Base-by-base conservation (phyloP, 2,113 vertebrate genomes). In the Hyla sarda region DNA sequence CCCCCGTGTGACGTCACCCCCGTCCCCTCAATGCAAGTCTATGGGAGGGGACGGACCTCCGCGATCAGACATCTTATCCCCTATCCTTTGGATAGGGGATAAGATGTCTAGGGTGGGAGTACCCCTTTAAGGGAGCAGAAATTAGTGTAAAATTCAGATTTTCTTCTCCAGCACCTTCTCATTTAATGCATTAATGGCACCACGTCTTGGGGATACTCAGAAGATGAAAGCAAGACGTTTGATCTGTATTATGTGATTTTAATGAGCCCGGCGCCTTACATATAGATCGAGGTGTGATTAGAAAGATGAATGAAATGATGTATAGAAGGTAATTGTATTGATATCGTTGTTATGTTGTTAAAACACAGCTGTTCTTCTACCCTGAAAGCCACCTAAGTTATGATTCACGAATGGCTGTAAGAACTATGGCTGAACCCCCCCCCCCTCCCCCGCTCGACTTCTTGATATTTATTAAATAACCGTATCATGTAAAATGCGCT, bases 251-350 rank as follows among this genome's bases (percentile, higher is more conserved):
- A 56, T 56, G 76, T 37, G 76, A 17, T n/a, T 54, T 79, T 79
- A 79, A 79, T 79, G 76, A 79, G 32, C 76, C 48, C 17, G 14
- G 32, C 23, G 21, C 23, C 30, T 54, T 77, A 54, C 30, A 50
- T 54, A 54, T 56, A 54, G 25, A n/a, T n/a, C 30, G 23, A 77
- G 48, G 23, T 56, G 50, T 79, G 76, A 79, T 79, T 79, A 56
- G 58, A 56, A 41, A 58, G 76, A 79, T 58, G 76, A 79, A 79
- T 54, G 19, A 19, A 54, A 21, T 21, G 28, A 56, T 58, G 30
- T 37, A 58, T 79, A n/a, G 32, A n/a, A 58, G 52, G 52, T 58
- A 79, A 79, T 79, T 79, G 76, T 58, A 21, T 58, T 79, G 52
- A 54, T 79, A 58, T 25, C 58, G 76, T 58, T 79, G 30, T 58